These are phyloP conservation scores for Erannis defoliaria DNA, from an alignment of 2,888 invertebrate genomes.

Conservation along the genomic window DNA sequence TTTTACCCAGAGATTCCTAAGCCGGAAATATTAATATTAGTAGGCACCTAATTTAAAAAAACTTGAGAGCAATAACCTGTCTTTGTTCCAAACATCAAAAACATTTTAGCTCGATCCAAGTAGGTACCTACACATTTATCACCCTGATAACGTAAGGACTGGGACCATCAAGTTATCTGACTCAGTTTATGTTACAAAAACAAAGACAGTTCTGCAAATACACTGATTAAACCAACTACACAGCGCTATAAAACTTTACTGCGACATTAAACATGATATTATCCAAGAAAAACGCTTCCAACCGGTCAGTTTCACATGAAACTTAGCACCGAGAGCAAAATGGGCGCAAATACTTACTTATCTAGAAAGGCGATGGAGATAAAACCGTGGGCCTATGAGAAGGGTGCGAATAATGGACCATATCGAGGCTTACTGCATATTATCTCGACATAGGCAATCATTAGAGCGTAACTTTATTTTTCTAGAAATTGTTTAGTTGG, in stretches of 20 bases:
- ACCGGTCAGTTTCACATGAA: slow-evolving; percentile 25
- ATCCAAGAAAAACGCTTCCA: slow-evolving; percentile 27
- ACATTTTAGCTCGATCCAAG: slow-evolving; percentile 7
- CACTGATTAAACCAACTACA: slow-evolving; percentile 32
- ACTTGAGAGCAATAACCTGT: slow-evolving; percentile 15
- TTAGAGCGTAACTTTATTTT: slow-evolving; percentile 32
- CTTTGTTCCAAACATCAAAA: slow-evolving; percentile 10
- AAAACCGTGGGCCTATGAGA: slow-evolving; percentile 42
- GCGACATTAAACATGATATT: slow-evolving; percentile 37
- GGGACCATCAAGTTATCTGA: slow-evolving; percentile 8
- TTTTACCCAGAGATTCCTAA: neutral
- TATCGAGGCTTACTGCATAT: slow-evolving; percentile 42
- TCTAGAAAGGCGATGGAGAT: slow-evolving; percentile 41
- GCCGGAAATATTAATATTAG: neutral
- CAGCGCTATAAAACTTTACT: slow-evolving; percentile 44
- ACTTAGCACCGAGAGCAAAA: slow-evolving; percentile 31
- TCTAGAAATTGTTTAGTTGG: neutral
- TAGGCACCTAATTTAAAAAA: neutral
- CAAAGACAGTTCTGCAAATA: slow-evolving; percentile 23
- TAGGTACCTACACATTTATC: neutral
- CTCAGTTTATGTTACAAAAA: slow-evolving; percentile 21
- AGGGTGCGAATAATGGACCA: slow-evolving; percentile 47
- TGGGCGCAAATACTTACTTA: slow-evolving; percentile 41
- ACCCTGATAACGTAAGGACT: slow-evolving; percentile 13
- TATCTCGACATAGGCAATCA: slow-evolving; percentile 46